phyloP scores from a whole-genome alignment of 2,113 vertebrate species.

The Lophius piscatorius region DNA sequence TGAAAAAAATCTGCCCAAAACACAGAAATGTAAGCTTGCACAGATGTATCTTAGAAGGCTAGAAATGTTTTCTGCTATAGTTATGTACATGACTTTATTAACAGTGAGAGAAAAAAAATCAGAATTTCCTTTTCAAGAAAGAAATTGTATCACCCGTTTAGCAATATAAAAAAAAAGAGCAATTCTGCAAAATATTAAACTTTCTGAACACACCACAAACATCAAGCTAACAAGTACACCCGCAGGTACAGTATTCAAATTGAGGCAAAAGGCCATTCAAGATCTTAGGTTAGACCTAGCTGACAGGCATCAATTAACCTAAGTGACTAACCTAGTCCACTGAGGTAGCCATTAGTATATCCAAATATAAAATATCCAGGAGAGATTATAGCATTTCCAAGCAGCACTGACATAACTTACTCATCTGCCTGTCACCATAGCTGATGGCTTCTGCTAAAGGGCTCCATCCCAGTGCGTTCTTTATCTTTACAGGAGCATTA shows the following conservation, averaged over 20 bases:
- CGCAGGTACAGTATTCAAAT: no score
- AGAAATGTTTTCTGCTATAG: no score
- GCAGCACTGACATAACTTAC: conserved; percentile 78
- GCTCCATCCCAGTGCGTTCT: conserved; percentile 99
- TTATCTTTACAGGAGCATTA: conserved; percentile 98
- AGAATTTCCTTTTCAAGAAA: background rate
- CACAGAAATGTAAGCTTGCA: no score
- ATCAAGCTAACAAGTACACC: conserved; percentile 1
- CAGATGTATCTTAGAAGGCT: no score
- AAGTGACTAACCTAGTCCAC: background rate
- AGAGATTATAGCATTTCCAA: background rate
- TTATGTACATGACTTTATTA: no score
- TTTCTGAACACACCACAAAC: conserved; percentile 9
- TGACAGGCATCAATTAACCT: background rate
- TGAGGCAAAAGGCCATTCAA: conserved; percentile 2
- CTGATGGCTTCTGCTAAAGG: conserved; percentile 99
- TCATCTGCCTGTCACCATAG: conserved; percentile 99
- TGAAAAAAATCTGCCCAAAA: no score
- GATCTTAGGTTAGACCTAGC: background rate
- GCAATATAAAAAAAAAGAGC: background rate
- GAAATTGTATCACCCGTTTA: background rate
- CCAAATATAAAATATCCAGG: background rate
- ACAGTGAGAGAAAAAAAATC: no score
- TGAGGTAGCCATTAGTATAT: conserved; percentile 2
- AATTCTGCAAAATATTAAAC: background rate